A percentile compares a stretch with the other conserved stretches of the same genome.
Evolutionary conservation across 2,113 vertebrate genomes (phyloP).

Genomic region (Falcunculus frontatus): DNA sequence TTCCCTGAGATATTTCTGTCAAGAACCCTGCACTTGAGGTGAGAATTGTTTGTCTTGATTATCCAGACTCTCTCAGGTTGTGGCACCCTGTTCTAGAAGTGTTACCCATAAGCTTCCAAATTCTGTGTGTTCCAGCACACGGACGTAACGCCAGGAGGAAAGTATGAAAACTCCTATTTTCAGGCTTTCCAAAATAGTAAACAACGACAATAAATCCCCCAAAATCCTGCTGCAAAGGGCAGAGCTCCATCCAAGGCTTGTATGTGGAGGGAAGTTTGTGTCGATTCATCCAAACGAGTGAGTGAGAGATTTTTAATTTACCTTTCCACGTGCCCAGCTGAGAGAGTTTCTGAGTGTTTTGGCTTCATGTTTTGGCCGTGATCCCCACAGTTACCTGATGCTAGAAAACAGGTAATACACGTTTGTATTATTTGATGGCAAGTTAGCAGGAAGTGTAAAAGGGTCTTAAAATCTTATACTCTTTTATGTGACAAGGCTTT

Average conservation of each 20-base stretch:
- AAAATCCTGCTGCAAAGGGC: neutral
- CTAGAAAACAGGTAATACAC: neutral
- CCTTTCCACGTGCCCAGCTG: neutral
- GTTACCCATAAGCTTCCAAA: neutral
- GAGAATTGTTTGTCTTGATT: neutral
- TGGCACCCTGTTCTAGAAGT: fast-evolving
- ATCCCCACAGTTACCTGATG: neutral
- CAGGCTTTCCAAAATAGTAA: neutral
- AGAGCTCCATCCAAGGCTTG: neutral
- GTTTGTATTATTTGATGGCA: neutral
- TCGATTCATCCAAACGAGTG: neutral
- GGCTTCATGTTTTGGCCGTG: neutral
- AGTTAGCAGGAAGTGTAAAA: neutral
- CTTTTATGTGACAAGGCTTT: neutral
- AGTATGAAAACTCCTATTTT: neutral
- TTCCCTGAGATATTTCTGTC: neutral
- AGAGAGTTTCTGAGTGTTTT: neutral
- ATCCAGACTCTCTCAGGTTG: neutral
- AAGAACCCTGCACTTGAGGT: neutral
- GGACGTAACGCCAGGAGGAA: neutral
- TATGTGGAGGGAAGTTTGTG: neutral
- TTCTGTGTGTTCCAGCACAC: neutral
- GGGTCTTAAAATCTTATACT: neutral
- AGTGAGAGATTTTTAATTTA: neutral
- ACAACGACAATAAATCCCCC: neutral